A percentile compares a stretch with the other conserved stretches of the same genome.
These are phyloP conservation scores for Aramus guarauna DNA, from an alignment of 2,113 vertebrate genomes.

Conservation along the genomic window DNA sequence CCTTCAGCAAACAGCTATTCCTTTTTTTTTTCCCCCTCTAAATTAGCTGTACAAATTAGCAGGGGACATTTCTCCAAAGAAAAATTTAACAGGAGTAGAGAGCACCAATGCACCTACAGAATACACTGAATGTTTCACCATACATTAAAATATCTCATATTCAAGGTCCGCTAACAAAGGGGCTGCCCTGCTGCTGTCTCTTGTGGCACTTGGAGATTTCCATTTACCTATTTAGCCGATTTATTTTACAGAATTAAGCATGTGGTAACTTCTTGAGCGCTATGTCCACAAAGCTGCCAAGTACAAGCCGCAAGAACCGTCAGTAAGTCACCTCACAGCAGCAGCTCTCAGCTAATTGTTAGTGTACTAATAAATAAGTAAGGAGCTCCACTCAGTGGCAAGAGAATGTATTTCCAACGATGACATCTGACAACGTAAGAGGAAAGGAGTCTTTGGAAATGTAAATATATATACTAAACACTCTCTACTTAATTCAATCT, in stretches of 20 bases:
- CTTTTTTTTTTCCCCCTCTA: accelerated
- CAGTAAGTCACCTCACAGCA: accelerated
- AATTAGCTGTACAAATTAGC: not conserved
- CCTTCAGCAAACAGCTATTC: not conserved
- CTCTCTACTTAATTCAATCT: not conserved
- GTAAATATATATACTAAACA: not conserved
- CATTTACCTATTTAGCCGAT: not conserved
- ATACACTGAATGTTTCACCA: not conserved
- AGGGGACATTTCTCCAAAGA: not conserved
- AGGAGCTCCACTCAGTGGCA: slow-evolving; percentile 39
- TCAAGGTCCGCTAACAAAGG: not conserved
- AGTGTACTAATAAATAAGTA: not conserved
- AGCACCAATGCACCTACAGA: not conserved
- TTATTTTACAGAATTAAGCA: not conserved
- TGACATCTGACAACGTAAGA: not conserved
- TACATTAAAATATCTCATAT: not conserved
- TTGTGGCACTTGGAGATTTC: not conserved
- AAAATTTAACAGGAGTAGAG: not conserved
- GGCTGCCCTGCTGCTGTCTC: not conserved
- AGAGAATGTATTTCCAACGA: not conserved
- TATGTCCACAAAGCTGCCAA: not conserved
- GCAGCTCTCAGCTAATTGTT: accelerated
- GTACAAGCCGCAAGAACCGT: not conserved
- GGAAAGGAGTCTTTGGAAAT: not conserved
- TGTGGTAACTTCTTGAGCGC: not conserved